Base-by-base conservation (phyloP, 2,113 vertebrate genomes). In the Eurypyga helias region DNA sequence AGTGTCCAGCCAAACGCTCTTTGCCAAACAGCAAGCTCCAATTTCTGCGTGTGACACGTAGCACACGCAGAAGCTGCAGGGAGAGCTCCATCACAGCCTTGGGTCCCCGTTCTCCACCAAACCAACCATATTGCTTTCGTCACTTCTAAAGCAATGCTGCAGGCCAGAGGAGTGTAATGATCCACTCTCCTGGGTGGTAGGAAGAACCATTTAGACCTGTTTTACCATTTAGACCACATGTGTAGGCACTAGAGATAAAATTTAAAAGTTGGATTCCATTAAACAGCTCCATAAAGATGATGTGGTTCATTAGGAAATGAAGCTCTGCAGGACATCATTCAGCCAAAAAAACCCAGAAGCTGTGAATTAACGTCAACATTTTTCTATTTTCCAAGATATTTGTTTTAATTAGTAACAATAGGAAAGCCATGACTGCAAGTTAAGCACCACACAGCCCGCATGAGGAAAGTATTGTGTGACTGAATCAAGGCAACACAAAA, bases 331-430 rank as follows among this genome's bases (percentile, higher is more conserved):
- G 48, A 71, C 52, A 49, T 20, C 45, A 69, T 58, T 72, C 61
- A 85, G 38, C 23, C 60, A 79, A 34, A 82, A 79, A n/a, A 5
- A 41, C 9, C 41, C 57, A 84, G 80, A 49, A 76, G 61, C 77
- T 85, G 77, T 72, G 48, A 87, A 87, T 85, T 45, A 93, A 62
- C 38, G 75, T 45, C 57, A 93, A 95, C 51, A 71, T 65, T 97
- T 91, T 72, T 52, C 65, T 84, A 7, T 73, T 91, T 87, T 76
- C 49, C 45, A 58, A 79, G 23, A 33, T 79, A 72, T 77, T 94
- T 87, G 55, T 58, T 92, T 29, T 34, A 65, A 94, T 92, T 93
- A 91, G 41, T 7, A 87, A 66, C 73, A 89, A 92, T 5, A 76
- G 24, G 55, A 96, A 87, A 94, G 57, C 66, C 54, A 49, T 21